Evolutionary conservation across 1,140 invertebrate species (phyloP), one percentile per base, ranked within the genome.

Genomic region (Stratiolaelaps scimitus): DNA sequence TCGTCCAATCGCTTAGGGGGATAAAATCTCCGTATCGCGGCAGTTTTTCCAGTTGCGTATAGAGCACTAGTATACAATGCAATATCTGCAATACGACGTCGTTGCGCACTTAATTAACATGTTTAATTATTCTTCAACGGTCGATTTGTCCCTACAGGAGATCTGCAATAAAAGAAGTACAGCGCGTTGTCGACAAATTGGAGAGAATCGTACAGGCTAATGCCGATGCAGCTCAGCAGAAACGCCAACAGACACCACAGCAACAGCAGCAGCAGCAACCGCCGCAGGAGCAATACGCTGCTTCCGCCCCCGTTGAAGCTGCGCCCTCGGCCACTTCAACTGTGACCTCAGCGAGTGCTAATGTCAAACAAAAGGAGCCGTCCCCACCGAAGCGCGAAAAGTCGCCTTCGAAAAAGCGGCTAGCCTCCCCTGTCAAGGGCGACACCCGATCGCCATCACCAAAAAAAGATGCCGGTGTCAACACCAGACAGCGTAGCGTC

Each of bases 101-200:
- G 4, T 40, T 10, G 4, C 34, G 10, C n/a, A n/a, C n/a, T 40
- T 40, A 10, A 40, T 40, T 40, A 40, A 40, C 34, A 40, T 40
- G 4, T 4, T 40, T 40, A 4, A 10, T 40, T 6, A 6, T 40
- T 4, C 10, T 40, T 40, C 34, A 4, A 40, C 34, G 10, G 5
- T 40, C 34, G 4, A 10, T n/a, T n/a, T n/a, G n/a, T n/a, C 34
- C 10, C 34, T 6, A 40, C 23, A 60, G 53, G 23, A 60, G 26
- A 26, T 26, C 53, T 23, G 53, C 53, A 60, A 34, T 60, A 15
- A 60, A 60, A 60, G 53, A 60, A 60, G 53, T 60, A 2, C 15
- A 60, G 10, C 53, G 53, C 17, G 53, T 60, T 15, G 26, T 60
- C 10, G 53, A 60, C 53, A 26, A 60, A 26, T 34, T 60, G 26